Evolutionary conservation across 2,888 invertebrate genomes (phyloP), one percentile per base, ranked within the genome.

Genomic region (Palloptera scutellata): DNA sequence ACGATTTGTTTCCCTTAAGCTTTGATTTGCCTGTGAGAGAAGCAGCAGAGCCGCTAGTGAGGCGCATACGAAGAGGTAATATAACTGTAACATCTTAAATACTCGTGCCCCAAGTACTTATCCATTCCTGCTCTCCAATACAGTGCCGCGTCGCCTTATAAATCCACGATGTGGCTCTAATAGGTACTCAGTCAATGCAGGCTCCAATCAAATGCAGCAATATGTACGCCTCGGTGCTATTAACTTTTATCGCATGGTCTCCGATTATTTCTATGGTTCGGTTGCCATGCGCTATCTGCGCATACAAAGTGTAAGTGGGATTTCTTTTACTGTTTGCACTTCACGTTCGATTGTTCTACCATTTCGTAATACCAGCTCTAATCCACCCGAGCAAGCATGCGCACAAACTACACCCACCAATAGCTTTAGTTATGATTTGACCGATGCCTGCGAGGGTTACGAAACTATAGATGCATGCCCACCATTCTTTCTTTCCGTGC

Each of bases 401-500:
- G 81, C 85, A 70, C 87, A 87, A 0, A 76, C 91, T n/a, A 85
- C 85, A 0, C 86, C 88, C 0, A 86, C 88, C 12, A 87, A 87
- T 12, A 86, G 86, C 48, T 85, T 88, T 13, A 87, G 87, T 52
- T 86, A 89, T 64, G 86, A 86, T 65, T 82, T 91, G 61, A 84
- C 83, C 30, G 85, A 88, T 72, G 87, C 88, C 4, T 93, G 93
- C 75, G 81, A 81, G 2, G 89, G 84, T 40, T 86, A 86, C 69
- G 83, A 81, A 61, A 85, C 81, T 1, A 88, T 91, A 63, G 84
- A 86, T 68, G 81, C 88, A 0, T 93, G 93, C 75, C 87, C 88
- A 0, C 89, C 91, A 4, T 82, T 91, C n/a, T 91, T 89, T 80
- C 76, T 93, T 51, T 91, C 92, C 0, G 88, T 93, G 5, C 87